Base-by-base conservation (phyloP, 2,113 vertebrate genomes). In the Cottus gobio region DNA sequence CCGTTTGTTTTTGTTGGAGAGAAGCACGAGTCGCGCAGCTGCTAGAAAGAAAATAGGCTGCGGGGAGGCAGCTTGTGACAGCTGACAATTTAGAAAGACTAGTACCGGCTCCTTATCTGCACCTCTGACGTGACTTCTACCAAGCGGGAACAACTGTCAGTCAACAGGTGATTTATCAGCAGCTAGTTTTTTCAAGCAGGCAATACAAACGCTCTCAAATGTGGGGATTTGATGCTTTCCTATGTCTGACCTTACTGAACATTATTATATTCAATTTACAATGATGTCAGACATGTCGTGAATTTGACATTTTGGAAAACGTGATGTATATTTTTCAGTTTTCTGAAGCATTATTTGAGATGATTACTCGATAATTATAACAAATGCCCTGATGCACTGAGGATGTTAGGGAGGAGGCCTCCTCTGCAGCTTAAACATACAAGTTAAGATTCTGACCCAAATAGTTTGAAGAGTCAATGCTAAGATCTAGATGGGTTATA, bases 41-140 rank as follows among this genome's bases (percentile, higher is more conserved):
- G 79, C 36, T 5, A 36, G 42, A 52, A 68, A 44, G 63, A 44
- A 54, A 68, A 57, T 44, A 22, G 48, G 3, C 31, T 61, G 15
- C 63, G 57, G 28, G 58, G n/a, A 79, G 74, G 66, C 50, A 63
- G 77, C 67, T 70, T 63, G 60, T 7, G 26, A 26, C 75, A 24
- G 50, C 39, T 24, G 56, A 61, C 69, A 4, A 68, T 22, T 75
- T 37, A 57, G 5, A 63, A 39, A 50, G 34, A 77, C 4, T 24
- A 77, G 8, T 2, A 34, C n/a, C 42, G 16, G 28, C 18, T 60
- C 6, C 48, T 20, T 20, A 28, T 52, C 34, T 36, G 50, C 54
- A 52, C 52, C 36, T 56, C 69, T 71, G 44, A 54, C 52, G 34
- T 34, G 24, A 63, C 5, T 10, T 15, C 12, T 4, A 26, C 12